Base-by-base conservation (phyloP, 2,888 invertebrate genomes). In the Napeogenes inachia region DNA sequence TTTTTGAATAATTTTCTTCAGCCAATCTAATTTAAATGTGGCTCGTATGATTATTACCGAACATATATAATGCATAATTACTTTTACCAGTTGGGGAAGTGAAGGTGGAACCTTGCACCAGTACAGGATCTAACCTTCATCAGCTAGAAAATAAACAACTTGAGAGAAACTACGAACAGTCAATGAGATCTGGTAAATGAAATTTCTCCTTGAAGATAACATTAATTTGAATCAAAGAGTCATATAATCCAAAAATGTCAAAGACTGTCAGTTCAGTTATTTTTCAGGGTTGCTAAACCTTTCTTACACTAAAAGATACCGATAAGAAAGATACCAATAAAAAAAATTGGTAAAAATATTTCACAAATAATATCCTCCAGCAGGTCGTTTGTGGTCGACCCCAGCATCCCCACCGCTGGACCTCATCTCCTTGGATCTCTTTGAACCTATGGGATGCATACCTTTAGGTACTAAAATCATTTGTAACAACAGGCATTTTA, bases 371-470 rank as follows among this genome's bases (percentile, higher is more conserved):
- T 81, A 64, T 79, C 80, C 0, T 79, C 81, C 0, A 72, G 75
- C 0, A 85, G 82, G 61, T 63, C 81, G 0, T 66, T 84, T 62
- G 78, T 83, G 0, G 81, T 55, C 84, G 0, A 82, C 84, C 0
- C 75, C 86, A 0, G 82, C 84, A 0, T 87, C 89, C 0, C 88
- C 89, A 0, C 87, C 89, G 0, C 72, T 87, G 5, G 89, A 89
- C 61, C 77, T 89, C 57, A 88, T 87, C 38, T 73, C 84, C 0
- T 73, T 89, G 75, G 90, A 89, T 54, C 73, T 90, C 30, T 89
- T 90, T 57, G 89, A 89, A 46, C 82, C 88, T 2, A 89, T 89
- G 80, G 89, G 88, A 45, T 87, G 87, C 63, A 85, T 88, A 68
- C 87, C 89, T 4, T 75, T 90, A 71, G 89, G 89, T 89, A 58